Percentiles rank a stretch among this genome's conserved stretches.
Evolutionary conservation across 1,140 invertebrate species (phyloP).

Genomic region (Ips nitidus): DNA sequence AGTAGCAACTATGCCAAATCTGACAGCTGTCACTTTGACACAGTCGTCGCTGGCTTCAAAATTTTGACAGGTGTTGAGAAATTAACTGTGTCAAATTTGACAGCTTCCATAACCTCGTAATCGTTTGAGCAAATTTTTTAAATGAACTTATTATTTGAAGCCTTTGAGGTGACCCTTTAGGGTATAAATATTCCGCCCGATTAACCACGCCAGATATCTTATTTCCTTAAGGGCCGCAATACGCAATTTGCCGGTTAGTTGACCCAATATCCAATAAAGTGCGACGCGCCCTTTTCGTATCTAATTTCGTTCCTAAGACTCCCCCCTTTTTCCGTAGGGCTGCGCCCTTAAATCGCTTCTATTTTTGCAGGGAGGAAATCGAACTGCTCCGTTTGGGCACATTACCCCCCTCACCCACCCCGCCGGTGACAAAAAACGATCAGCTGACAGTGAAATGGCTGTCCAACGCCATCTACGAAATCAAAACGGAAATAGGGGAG

Average conservation of each 20-base stretch:
- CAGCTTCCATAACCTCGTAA: too few relatives aligned
- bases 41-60: too few relatives aligned
- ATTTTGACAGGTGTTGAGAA: too few relatives aligned
- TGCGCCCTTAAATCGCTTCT: not conserved
- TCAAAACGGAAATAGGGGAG: conserved; percentile 52
- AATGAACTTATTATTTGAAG: too few relatives aligned
- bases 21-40: too few relatives aligned
- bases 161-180: too few relatives aligned
- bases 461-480: conserved; percentile 48
- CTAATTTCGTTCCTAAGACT: conserved; percentile 8
- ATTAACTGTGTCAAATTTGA: too few relatives aligned
- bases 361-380: conserved; percentile 47
- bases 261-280: conserved; percentile 2
- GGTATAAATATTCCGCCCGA: not conserved
- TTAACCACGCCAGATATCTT: conserved; percentile 2
- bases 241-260: conserved; percentile 19
- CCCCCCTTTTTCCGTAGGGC: not conserved
- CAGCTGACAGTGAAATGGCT: conserved; percentile 54
- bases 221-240: conserved; percentile 4
- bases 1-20: too few relatives aligned
- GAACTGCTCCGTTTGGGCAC: conserved; percentile 42
- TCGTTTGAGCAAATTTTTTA: too few relatives aligned
- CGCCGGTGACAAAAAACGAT: conserved; percentile 51
- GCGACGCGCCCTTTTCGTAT: conserved; percentile 10
- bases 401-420: conserved; percentile 8